A percentile compares a stretch with the other conserved stretches of the same genome.
phyloP scores from a whole-genome alignment of 1,140 invertebrate species.

The Drusus annulatus region DNA sequence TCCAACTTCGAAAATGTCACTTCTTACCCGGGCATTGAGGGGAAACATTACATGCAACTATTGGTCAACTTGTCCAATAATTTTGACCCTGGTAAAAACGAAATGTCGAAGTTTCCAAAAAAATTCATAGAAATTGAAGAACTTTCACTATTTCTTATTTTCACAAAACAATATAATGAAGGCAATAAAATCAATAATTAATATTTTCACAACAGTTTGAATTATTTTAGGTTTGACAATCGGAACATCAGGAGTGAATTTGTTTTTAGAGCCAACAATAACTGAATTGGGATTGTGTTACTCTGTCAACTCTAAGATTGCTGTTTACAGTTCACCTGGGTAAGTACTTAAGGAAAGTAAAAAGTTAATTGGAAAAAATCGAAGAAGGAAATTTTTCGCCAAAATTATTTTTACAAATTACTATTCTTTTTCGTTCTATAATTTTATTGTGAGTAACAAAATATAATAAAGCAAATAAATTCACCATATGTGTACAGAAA shows the following conservation, averaged over 20 bases:
- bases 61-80: conserved; percentile 71
- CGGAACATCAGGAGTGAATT: conserved; percentile 68
- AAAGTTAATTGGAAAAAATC: too few species aligned
- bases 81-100: conserved; percentile 68
- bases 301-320: conserved; percentile 76
- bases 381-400: too few species aligned
- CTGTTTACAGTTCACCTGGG: conserved; percentile 75
- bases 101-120: background rate
- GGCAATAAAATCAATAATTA: too few species aligned
- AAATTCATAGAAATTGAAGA: background rate
- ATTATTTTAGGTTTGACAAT: conserved; percentile 66
- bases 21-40: conserved; percentile 67
- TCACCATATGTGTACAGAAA: too few species aligned
- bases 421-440: too few species aligned
- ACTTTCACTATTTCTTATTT: too few species aligned
- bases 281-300: conserved; percentile 80
- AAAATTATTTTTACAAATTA: too few species aligned
- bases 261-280: conserved; percentile 72
- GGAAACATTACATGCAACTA: conserved; percentile 72
- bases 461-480: too few species aligned
- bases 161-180: too few species aligned
- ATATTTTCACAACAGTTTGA: background rate
- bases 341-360: too few species aligned
- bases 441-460: too few species aligned
- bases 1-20: conserved; percentile 72